phyloP scores from a whole-genome alignment of 2,113 vertebrate genomes.

The Pan paniscus region DNA sequence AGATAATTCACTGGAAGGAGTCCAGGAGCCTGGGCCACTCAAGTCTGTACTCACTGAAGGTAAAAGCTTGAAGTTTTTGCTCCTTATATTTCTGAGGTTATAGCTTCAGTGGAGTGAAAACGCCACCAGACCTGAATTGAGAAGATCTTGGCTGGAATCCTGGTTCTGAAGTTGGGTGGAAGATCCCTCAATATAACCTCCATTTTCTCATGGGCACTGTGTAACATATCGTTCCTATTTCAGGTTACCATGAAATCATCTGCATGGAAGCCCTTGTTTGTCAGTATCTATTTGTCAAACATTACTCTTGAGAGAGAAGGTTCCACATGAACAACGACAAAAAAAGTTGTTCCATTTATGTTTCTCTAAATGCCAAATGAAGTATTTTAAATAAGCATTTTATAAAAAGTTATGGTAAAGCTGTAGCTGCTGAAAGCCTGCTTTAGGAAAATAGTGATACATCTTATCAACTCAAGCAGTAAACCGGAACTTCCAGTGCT shows the following conservation, averaged over 20 bases:
- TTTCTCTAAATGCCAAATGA: not conserved
- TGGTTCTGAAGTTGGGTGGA: not conserved
- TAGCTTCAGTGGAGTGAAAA: not conserved
- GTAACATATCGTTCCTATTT: not conserved
- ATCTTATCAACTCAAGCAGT: not conserved
- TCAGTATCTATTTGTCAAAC: not conserved
- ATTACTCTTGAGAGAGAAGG: not conserved
- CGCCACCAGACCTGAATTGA: not conserved
- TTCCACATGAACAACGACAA: not conserved
- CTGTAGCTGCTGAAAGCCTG: not conserved
- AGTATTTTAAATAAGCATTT: not conserved
- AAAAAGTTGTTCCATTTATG: no score
- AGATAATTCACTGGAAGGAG: not conserved
- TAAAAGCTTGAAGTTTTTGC: not conserved
- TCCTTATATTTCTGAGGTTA: not conserved
- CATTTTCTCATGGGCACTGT: not conserved
- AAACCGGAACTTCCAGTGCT: not conserved
- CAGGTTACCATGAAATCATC: not conserved
- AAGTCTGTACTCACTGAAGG: not conserved
- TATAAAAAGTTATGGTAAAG: constrained; percentile 6
- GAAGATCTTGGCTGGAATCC: not conserved
- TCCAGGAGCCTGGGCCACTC: not conserved
- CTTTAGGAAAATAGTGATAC: not conserved
- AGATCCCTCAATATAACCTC: not conserved
- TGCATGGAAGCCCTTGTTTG: not conserved